Evolutionary conservation across 2,113 vertebrate genomes (phyloP), one percentile per base, ranked within the genome.

Genomic region (Heliornis fulica): DNA sequence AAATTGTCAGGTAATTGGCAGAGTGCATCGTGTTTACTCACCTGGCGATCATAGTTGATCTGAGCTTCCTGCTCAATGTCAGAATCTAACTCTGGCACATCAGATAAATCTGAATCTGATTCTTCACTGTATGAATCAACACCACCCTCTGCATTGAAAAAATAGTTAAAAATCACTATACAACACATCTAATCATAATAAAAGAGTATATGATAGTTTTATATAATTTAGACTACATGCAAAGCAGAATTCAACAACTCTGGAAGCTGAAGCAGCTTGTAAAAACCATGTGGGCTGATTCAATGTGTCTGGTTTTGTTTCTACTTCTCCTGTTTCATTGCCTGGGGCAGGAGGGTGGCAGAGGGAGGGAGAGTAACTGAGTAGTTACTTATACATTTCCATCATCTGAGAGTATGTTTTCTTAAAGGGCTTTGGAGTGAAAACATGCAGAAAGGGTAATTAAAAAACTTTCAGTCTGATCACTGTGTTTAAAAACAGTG

Each of bases 21-120:
- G 8, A 29, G 16, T 11, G 9, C 15, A 32, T 43, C 46, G 26
- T 48, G 60, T 71, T 50, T 69, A 96, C 98, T 96, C 83, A 99
- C 99, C 98, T 99, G 99, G 25, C 99, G 99, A 80, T 99, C 98
- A 19, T 99, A 99, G 98, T 98, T 99, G 96, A 98, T 99, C 97
- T 99, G 99, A 92, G 99, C 98, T 97, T 99, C 99, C 95, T 99
- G 99, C 87, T 99, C 99, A n/a, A 99, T 99, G 97, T 99, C 99
- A 5, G 99, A 99, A 96, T 99, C 99, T 85, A 99, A 87, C 74
- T 99, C 99, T 2, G 99, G 99, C 91, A 99, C 98, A 6, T 99
- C 99, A 0, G 99, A 99, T 77, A 99, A 96, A 81, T 99, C 99
- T 0, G 99, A 99, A 96, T 99, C 99, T 0, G 99, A 99, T 96